These are phyloP conservation scores for Brachynemurus nebulosus DNA, from an alignment of 2,888 invertebrate genomes.

Conservation along the genomic window DNA sequence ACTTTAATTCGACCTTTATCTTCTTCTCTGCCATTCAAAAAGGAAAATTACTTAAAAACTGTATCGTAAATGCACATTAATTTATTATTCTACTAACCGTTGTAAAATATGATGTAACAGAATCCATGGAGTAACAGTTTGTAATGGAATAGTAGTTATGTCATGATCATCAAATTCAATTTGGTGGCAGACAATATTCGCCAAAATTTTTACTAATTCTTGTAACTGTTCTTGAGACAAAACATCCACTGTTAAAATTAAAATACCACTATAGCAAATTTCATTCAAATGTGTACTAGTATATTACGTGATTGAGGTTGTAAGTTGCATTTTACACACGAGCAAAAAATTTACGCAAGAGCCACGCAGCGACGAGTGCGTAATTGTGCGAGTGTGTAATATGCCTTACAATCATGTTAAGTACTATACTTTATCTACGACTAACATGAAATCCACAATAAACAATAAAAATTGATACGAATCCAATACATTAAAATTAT, in stretches of 20 bases:
- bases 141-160: constrained; percentile 49
- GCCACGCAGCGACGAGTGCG: too few species aligned
- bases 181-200: constrained; percentile 63
- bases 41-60: background rate
- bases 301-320: too few species aligned
- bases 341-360: too few species aligned
- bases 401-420: too few species aligned
- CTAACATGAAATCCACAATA: too few species aligned
- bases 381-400: too few species aligned
- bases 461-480: too few species aligned
- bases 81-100: constrained; percentile 31
- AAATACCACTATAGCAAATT: too few species aligned
- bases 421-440: too few species aligned
- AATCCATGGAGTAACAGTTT: constrained; percentile 68
- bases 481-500: too few species aligned
- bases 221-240: constrained; percentile 44
- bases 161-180: constrained; percentile 44
- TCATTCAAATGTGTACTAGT: too few species aligned
- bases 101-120: constrained; percentile 66
- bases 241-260: constrained; percentile 25
- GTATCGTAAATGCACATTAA: constrained; percentile 4
- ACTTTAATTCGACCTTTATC: constrained; percentile 46
- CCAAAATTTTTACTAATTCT: constrained; percentile 58
- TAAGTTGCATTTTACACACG: too few species aligned
- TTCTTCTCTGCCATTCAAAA: constrained; percentile 38